Evolutionary conservation across 2,113 vertebrate genomes (phyloP), one percentile per base, ranked within the genome.

Genomic region (Cryptomyrus ogoouensis): DNA sequence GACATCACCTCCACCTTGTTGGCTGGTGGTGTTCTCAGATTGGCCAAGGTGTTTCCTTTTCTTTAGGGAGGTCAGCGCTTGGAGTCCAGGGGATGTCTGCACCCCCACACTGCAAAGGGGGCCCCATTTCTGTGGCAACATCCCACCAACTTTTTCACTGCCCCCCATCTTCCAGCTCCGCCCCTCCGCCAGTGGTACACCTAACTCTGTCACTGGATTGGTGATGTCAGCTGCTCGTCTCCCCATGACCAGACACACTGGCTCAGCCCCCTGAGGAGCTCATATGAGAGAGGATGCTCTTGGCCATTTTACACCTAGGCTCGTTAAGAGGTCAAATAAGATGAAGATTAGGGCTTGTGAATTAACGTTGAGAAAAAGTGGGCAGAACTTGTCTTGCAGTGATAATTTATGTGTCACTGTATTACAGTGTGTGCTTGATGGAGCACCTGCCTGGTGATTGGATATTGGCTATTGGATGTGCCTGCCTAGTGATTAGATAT

Each of bases 241-340:
- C 91, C 96, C 96, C 96, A 96, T 96, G 87, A 89, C 95, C 93
- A 93, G 49, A 91, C 91, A 91, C 90, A 89, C 90, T 84, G 90
- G 89, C 93, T 96, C 95, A 96, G 95, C 96, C 95, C 95, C 95
- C 96, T 1, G 95, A 94, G 94, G 95, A 95, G 95, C 95, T 93
- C 92, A 93, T 94, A 53, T 74, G 90, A 90, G 88, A 87, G 89
- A 89, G 90, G 92, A 90, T 90, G 85, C 90, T 87, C 27, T 87
- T 85, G 90, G 92, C 91, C 95, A 95, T 95, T 80, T 80, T 92
- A 91, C 90, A 89, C 91, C 44, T 66, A 89, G 87, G 83, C 8
- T 77, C 15, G 46, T 87, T 87, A 53, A 56, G 15, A 39, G 31
- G 27, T 50, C 24, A 86, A 50, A 27, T 49, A 50, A 86, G 46